A percentile compares a stretch with the other conserved stretches of the same genome.
These are phyloP conservation scores for Pectinophora gossypiella DNA, from an alignment of 1,140 invertebrate genomes.

Conservation along the genomic window DNA sequence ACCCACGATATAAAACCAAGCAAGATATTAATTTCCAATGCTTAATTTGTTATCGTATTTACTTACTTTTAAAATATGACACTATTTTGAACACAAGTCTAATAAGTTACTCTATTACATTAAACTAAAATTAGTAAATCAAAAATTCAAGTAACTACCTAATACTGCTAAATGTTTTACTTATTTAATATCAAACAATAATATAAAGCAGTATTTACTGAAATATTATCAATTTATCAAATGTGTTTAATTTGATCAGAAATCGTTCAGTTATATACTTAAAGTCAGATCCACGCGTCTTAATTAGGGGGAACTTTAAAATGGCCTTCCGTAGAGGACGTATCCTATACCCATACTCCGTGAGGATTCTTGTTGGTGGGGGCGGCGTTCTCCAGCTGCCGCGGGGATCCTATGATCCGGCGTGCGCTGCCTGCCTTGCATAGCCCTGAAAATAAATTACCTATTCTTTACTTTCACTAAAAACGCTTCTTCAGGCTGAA, in stretches of 20 bases:
- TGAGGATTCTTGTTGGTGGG: constrained; percentile 96
- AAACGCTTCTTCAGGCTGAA: too few relatives aligned
- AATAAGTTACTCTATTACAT: constrained; percentile 9
- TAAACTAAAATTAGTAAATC: neutral
- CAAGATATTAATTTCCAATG: neutral
- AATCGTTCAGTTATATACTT: too few relatives aligned
- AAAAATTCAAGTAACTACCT: neutral
- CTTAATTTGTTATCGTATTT: constrained; percentile 52
- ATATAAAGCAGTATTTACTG: neutral
- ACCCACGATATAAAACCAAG: too few relatives aligned
- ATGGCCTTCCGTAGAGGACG: neutral
- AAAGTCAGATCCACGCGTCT: neutral
- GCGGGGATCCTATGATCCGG: constrained; percentile 92
- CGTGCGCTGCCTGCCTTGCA: constrained; percentile 90
- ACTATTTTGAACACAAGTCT: constrained; percentile 69
- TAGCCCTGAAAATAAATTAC: constrained; percentile 74
- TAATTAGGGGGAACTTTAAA: neutral
- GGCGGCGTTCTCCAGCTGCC: constrained; percentile 93
- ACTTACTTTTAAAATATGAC: constrained; percentile 52
- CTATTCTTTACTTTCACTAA: neutral
- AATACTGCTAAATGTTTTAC: neutral
- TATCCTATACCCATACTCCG: constrained; percentile 92
- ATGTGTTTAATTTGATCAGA: too few relatives aligned
- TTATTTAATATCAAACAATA: neutral
- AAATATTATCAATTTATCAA: neutral